Conservation (phyloP, 2,113 vertebrate species). For the Ameiurus melas region DNA sequence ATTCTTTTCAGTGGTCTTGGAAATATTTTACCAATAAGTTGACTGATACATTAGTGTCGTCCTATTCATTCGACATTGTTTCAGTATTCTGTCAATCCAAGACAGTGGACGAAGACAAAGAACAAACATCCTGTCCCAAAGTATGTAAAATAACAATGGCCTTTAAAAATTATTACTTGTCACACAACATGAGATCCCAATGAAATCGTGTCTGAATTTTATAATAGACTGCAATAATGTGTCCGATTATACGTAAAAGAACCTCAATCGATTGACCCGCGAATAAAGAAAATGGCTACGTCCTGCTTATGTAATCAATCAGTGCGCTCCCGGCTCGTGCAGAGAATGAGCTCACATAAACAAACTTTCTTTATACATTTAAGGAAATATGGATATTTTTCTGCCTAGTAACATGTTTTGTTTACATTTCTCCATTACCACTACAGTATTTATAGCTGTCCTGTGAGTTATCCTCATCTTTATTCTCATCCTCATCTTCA, state of each 20-base stretch:
- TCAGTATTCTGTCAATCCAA: slow-evolving; percentile 16
- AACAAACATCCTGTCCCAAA: not conserved
- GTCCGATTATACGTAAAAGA: not conserved
- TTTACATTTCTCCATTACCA: not conserved
- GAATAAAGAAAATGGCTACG: not conserved
- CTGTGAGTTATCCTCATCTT: not conserved
- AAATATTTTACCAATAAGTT: slow-evolving; percentile 43
- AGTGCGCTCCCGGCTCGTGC: no score
- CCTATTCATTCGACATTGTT: slow-evolving; percentile 6
- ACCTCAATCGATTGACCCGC: not conserved
- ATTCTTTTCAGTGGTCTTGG: slow-evolving; percentile 27
- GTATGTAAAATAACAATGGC: not conserved
- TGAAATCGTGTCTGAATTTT: not conserved
- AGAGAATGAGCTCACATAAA: not conserved
- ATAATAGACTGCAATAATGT: not conserved
- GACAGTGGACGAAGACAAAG: slow-evolving; percentile 14
- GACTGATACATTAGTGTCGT: slow-evolving; percentile 27
- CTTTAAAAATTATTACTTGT: not conserved
- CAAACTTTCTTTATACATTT: not conserved
- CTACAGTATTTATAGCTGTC: not conserved
- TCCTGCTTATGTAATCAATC: not conserved
- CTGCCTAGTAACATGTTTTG: not conserved
- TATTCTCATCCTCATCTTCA: not conserved
- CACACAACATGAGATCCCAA: not conserved
- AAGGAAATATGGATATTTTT: no score